These are phyloP conservation scores for Chesias legatella DNA, from an alignment of 2,888 invertebrate species.

Conservation along the genomic window DNA sequence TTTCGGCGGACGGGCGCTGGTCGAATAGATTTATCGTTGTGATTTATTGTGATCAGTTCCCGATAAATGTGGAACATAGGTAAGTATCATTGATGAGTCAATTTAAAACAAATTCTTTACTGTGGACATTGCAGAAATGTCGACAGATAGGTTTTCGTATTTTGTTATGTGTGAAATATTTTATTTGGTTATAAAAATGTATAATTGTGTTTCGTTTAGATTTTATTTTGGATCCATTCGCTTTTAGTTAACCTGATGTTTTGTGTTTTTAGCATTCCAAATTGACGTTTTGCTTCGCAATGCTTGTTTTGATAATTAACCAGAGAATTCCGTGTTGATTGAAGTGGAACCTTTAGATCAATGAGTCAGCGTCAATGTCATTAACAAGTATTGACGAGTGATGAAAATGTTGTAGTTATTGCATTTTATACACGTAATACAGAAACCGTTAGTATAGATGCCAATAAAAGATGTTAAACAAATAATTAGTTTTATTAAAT, in stretches of 20 bases:
- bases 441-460: conserved; percentile 41
- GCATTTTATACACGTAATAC: conserved; percentile 50
- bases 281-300: background rate
- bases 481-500: conserved; percentile 22
- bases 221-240: conserved; percentile 26
- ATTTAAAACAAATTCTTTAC: conserved; percentile 1
- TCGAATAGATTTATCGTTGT: conserved; percentile 27
- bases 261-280: conserved; percentile 26
- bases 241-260: conserved; percentile 22
- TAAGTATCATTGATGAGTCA: conserved; percentile 8
- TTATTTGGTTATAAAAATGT: conserved; percentile 18
- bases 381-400: conserved; percentile 29
- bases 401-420: conserved; percentile 40
- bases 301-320: conserved; percentile 1
- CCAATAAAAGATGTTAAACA: conserved; percentile 36
- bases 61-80: conserved; percentile 6
- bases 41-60: conserved; percentile 27
- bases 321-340: conserved; percentile 5
- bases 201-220: conserved; percentile 19
- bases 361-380: conserved; percentile 15
- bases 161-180: conserved; percentile 24
- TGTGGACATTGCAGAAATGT: conserved; percentile 5
- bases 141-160: conserved; percentile 10
- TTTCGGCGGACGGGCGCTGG: no score
- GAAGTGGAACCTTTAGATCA: conserved; percentile 10